Evolutionary conservation across 2,797 vertebrate species (phyloP).

Genomic region (Schizopygopsis malacanthus): DNA sequence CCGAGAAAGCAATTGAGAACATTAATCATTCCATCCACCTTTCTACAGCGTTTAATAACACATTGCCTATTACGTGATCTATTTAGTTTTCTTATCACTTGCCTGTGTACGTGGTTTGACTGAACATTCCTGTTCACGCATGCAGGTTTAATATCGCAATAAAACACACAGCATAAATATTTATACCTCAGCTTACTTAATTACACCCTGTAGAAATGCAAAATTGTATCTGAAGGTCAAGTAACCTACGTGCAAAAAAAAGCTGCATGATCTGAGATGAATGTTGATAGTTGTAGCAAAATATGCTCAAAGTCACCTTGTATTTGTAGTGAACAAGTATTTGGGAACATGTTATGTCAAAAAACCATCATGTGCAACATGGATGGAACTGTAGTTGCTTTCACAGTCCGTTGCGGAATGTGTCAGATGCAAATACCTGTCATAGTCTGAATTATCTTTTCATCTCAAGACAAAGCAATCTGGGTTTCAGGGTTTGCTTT

Average conservation of each 20-base stretch:
- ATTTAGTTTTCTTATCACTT: slow-evolving; percentile 35
- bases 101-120: not conserved
- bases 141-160: slow-evolving; percentile 15
- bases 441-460: not conserved
- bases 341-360: slow-evolving; percentile 9
- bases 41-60: slow-evolving; percentile 15
- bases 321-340: slow-evolving; percentile 9
- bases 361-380: not conserved
- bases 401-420: slow-evolving; percentile 17
- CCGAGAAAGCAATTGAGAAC: not conserved
- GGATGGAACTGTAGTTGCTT: slow-evolving; percentile 2
- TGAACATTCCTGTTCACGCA: slow-evolving; percentile 3
- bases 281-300: not conserved
- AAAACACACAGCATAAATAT: slow-evolving; percentile 5
- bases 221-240: slow-evolving; percentile 4
- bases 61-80: slow-evolving; percentile 6
- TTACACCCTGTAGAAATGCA: slow-evolving; percentile 25
- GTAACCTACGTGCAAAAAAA: not conserved
- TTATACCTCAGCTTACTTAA: slow-evolving; percentile 5
- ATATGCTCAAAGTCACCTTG: not conserved
- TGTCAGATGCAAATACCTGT: slow-evolving; percentile 19
- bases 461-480: not conserved
- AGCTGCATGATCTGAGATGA: not conserved
- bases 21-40: slow-evolving; percentile 12
- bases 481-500: not conserved